A percentile compares a stretch with the other conserved stretches of the same genome.
Evolutionary conservation across 2,113 vertebrate genomes (phyloP).

Genomic region (Apus apus): DNA sequence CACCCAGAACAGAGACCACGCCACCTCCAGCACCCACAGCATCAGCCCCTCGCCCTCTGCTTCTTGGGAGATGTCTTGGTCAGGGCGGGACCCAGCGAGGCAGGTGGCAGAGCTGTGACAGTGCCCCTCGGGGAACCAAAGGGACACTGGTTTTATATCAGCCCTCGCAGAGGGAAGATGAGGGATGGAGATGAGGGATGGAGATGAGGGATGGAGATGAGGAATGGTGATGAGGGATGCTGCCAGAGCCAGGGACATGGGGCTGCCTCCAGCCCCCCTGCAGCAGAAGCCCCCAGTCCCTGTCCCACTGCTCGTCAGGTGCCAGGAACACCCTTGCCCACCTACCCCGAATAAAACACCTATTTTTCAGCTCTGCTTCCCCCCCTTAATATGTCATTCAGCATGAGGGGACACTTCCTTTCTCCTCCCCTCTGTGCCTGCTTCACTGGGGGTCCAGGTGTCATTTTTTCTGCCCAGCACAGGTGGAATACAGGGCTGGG

Average conservation of each 20-base stretch:
- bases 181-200: no score
- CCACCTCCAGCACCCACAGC: background rate
- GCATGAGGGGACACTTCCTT: background rate
- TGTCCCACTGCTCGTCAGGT: background rate
- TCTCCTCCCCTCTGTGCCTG: fast-evolving
- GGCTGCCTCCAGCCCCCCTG: background rate
- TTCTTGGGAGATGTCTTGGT: background rate
- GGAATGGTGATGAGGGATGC: background rate
- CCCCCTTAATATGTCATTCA: background rate
- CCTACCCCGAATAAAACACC: fast-evolving
- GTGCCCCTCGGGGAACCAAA: no score
- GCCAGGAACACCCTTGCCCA: background rate
- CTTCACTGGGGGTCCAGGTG: background rate
- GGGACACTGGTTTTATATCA: fast-evolving
- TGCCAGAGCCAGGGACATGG: fast-evolving
- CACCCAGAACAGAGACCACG: background rate
- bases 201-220: background rate
- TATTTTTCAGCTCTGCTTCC: background rate
- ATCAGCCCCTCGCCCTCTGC: fast-evolving
- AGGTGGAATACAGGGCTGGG: background rate
- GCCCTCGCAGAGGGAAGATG: fast-evolving
- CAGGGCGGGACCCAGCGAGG: fast-evolving
- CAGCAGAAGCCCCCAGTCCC: background rate
- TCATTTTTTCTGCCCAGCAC: fast-evolving
- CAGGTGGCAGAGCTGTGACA: background rate